phyloP scores from a whole-genome alignment of 2,888 invertebrate species.

The Argyresthia goedartella region DNA sequence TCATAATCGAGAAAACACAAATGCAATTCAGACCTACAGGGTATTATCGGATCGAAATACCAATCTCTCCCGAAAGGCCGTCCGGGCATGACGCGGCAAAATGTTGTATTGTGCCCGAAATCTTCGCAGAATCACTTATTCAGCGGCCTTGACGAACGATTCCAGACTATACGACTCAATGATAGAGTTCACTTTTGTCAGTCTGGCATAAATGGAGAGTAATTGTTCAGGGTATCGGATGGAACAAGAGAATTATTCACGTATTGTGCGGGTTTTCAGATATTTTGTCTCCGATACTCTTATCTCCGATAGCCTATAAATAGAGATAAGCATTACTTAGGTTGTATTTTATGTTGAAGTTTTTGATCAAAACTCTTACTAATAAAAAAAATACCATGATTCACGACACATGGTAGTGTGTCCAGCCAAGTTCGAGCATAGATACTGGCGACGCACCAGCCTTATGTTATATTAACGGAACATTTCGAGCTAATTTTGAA shows the following conservation, averaged over 20 bases:
- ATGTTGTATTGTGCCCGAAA: constrained; percentile 1
- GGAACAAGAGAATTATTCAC: constrained; percentile 1
- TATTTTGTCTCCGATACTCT: background rate
- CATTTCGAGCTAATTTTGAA: too few relatives aligned
- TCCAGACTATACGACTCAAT: background rate
- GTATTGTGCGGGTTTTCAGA: background rate
- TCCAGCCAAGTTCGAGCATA: too few relatives aligned
- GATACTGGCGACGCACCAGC: too few relatives aligned
- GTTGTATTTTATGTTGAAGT: too few relatives aligned
- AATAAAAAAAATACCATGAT: too few relatives aligned
- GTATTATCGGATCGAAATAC: background rate
- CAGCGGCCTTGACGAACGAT: background rate
- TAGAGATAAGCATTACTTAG: too few relatives aligned
- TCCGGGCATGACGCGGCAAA: background rate
- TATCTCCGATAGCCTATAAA: background rate
- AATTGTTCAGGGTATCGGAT: background rate
- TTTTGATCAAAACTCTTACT: too few relatives aligned
- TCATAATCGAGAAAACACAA: background rate
- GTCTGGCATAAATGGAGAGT: background rate
- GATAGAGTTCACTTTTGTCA: background rate
- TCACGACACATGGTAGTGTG: too few relatives aligned
- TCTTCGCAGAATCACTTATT: constrained; percentile 1
- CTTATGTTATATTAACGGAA: too few relatives aligned
- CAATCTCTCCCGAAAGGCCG: background rate
- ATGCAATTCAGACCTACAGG: background rate